Percentiles rank a stretch among this genome's conserved stretches.
These are phyloP conservation scores for Dorcus hopei DNA, from an alignment of 2,888 invertebrate genomes.

Conservation along the genomic window DNA sequence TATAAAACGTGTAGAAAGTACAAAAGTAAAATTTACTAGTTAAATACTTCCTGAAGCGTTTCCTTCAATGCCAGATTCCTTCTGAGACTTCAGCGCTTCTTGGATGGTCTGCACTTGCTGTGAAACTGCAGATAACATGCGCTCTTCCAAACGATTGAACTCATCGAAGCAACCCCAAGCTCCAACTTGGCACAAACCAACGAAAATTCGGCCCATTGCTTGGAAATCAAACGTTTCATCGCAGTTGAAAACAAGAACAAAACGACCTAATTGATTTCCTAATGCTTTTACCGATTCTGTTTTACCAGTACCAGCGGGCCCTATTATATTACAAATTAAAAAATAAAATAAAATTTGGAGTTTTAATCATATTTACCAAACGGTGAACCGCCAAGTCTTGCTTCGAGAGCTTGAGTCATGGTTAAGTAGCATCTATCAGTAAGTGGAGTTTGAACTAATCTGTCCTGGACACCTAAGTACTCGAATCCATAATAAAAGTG, in stretches of 20 bases:
- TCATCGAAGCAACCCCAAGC: conserved; percentile 99
- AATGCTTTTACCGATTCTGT: conserved; percentile 99
- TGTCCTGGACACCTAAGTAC: conserved; percentile 98
- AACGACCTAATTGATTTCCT: conserved; percentile 96
- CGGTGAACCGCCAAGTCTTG: conserved; percentile 97
- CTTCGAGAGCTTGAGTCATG: conserved; percentile 98
- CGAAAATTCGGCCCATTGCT: conserved; percentile 99
- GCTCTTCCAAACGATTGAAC: conserved; percentile 97
- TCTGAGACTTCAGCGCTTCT: conserved; percentile 88
- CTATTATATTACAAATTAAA: conserved; percentile 20
- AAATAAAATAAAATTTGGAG: not conserved
- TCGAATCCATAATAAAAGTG: conserved; percentile 99
- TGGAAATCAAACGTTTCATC: conserved; percentile 99
- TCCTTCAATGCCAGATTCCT: conserved; percentile 61
- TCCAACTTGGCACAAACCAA: conserved; percentile 97
- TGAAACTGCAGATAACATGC: conserved; percentile 98
- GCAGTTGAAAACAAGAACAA: conserved; percentile 99
- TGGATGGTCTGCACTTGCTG: conserved; percentile 99
- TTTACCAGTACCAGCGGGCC: conserved; percentile 98
- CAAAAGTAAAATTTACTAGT: not conserved
- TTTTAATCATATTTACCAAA: conserved; percentile 66
- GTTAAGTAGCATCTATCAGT: conserved; percentile 99
- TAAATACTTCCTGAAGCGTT: conserved; percentile 22
- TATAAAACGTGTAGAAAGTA: conserved; percentile 10
- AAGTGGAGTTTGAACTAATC: conserved; percentile 94